Evolutionary conservation across 2,888 invertebrate genomes (phyloP).

Genomic region (Pherbina coryleti): DNA sequence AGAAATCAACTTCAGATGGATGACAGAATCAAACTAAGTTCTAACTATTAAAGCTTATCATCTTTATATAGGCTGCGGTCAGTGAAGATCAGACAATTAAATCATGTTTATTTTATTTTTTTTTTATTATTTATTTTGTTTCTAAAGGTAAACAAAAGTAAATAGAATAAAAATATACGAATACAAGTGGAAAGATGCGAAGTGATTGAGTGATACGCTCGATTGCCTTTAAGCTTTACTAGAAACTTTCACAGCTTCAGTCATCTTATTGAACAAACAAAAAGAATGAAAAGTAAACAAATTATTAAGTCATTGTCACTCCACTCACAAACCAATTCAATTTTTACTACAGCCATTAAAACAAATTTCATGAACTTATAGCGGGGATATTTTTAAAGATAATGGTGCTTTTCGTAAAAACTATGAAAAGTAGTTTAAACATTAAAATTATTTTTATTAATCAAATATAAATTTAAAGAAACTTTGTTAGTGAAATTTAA

Average conservation of each 20-base stretch:
- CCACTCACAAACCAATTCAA: neutral
- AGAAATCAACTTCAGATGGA: constrained; percentile 39
- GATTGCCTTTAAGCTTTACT: constrained; percentile 27
- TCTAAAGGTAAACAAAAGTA: constrained; percentile 13
- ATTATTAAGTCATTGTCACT: constrained; percentile 14
- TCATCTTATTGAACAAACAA: neutral
- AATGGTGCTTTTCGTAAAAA: too few relatives aligned
- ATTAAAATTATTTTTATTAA: too few relatives aligned
- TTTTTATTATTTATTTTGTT: constrained; percentile 1
- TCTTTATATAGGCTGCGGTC: constrained; percentile 55
- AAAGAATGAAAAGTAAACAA: neutral
- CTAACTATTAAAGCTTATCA: constrained; percentile 52
- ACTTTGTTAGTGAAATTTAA: too few relatives aligned
- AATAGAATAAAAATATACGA: constrained; percentile 18
- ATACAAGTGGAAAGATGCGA: neutral
- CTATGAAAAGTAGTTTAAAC: too few relatives aligned
- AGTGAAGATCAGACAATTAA: constrained; percentile 33
- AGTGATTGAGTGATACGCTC: constrained; percentile 23
- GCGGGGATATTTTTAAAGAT: neutral
- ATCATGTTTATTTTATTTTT: neutral
- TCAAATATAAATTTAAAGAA: too few relatives aligned
- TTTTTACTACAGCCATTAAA: neutral
- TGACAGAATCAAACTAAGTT: constrained; percentile 58
- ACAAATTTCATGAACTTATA: neutral
- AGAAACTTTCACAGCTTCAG: neutral